Evolutionary conservation across 1,140 invertebrate species (phyloP).

Genomic region (Bombus vancouverensis): DNA sequence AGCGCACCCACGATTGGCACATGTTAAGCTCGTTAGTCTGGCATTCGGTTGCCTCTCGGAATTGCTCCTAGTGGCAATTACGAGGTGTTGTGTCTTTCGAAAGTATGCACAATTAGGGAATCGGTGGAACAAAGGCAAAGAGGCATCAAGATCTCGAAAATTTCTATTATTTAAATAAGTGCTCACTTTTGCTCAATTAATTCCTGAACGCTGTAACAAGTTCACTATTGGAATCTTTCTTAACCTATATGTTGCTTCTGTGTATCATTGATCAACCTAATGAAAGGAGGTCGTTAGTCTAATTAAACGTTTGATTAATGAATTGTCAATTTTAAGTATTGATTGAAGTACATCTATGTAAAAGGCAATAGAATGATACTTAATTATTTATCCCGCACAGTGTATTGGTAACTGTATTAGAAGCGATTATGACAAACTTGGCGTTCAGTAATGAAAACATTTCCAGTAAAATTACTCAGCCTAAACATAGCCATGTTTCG

Average conservation of each 20-base stretch:
- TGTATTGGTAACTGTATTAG: too few species aligned
- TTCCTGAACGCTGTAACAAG: background rate
- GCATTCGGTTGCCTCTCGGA: conserved; percentile 49
- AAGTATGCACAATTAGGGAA: conserved; percentile 55
- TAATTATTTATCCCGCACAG: background rate
- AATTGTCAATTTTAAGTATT: background rate
- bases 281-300: background rate
- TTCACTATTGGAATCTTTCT: background rate
- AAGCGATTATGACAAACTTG: too few species aligned
- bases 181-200: conserved; percentile 1
- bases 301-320: background rate
- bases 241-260: background rate
- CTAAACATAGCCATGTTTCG: background rate
- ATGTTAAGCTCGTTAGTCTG: conserved; percentile 56
- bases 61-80: conserved; percentile 49
- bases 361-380: background rate
- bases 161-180: background rate
- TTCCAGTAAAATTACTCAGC: background rate
- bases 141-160: background rate
- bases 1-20: conserved; percentile 55
- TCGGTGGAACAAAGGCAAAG: background rate
- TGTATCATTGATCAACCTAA: background rate
- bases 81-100: conserved; percentile 58
- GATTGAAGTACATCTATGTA: background rate
- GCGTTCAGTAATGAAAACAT: background rate